phyloP scores from a whole-genome alignment of 2,113 vertebrate genomes.

The Chinchilla lanigera region DNA sequence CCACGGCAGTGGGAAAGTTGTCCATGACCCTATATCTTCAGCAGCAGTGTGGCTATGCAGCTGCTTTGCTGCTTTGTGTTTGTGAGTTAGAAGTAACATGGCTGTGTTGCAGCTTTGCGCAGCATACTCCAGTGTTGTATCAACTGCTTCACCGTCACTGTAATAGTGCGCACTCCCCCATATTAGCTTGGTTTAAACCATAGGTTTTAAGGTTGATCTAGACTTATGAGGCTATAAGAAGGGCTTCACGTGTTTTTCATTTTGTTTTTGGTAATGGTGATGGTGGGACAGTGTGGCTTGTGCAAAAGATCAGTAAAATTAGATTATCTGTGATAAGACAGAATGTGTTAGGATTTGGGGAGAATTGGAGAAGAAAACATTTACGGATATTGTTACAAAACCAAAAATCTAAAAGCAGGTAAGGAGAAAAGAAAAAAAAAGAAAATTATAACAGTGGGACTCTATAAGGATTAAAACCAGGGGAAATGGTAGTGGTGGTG shows the following conservation, averaged over 20 bases:
- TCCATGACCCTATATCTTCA: not conserved
- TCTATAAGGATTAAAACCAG: not conserved
- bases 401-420: not conserved
- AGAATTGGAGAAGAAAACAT: not conserved
- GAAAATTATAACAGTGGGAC: not conserved
- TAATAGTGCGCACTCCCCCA: not conserved
- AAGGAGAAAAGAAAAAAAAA: not conserved
- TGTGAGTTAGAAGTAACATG: not conserved
- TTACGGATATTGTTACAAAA: not conserved
- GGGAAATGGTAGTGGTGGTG: not conserved
- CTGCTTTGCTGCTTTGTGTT: not conserved
- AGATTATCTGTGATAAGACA: not conserved
- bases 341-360: not conserved
- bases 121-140: not conserved
- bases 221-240: not conserved
- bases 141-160: not conserved
- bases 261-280: not conserved
- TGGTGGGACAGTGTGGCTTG: not conserved
- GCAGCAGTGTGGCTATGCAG: not conserved
- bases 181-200: not conserved
- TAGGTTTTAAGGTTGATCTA: not conserved
- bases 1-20: not conserved
- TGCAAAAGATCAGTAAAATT: not conserved
- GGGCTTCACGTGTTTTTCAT: not conserved
- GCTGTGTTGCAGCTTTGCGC: rapidly evolving